Evolutionary conservation across 2,888 invertebrate species (phyloP).

Genomic region (Augiades crinisus): DNA sequence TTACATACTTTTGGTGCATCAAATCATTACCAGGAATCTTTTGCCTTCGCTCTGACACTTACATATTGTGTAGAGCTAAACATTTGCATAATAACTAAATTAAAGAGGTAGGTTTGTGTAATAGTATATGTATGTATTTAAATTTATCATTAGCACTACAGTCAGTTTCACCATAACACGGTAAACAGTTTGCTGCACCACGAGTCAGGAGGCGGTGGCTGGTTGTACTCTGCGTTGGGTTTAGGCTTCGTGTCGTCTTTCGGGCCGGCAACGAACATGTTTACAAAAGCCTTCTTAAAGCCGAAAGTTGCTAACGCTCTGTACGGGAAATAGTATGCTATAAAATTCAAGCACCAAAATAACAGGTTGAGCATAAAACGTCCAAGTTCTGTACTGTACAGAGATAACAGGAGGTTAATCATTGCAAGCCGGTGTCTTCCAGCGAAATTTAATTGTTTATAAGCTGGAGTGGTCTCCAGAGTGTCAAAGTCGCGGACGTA

Average conservation of each 20-base stretch:
- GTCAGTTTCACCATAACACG: not conserved
- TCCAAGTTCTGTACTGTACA: constrained; percentile 63
- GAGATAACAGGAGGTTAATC: constrained; percentile 14
- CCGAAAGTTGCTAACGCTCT: constrained; percentile 81
- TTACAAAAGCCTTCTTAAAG: constrained; percentile 77
- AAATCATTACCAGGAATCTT: too few relatives aligned
- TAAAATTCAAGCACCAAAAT: constrained; percentile 70
- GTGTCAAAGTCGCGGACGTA: constrained; percentile 48
- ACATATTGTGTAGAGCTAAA: too few relatives aligned
- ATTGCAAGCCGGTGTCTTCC: constrained; percentile 36
- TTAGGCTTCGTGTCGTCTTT: constrained; percentile 51
- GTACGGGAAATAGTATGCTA: constrained; percentile 66
- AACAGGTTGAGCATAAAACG: too few relatives aligned
- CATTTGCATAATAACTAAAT: too few relatives aligned
- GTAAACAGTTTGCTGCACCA: constrained; percentile 17
- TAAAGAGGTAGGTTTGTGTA: too few relatives aligned
- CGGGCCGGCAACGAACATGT: constrained; percentile 73
- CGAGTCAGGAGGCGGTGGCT: constrained; percentile 29
- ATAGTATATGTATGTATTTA: too few relatives aligned
- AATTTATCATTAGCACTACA: too few relatives aligned
- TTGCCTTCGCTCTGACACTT: too few relatives aligned
- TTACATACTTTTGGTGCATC: too few relatives aligned
- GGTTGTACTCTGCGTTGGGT: constrained; percentile 50
- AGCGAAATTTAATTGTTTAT: constrained; percentile 42
- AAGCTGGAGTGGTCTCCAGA: constrained; percentile 51